Evolutionary conservation across 2,888 invertebrate species (phyloP).

Genomic region (Drosophila birchii): DNA sequence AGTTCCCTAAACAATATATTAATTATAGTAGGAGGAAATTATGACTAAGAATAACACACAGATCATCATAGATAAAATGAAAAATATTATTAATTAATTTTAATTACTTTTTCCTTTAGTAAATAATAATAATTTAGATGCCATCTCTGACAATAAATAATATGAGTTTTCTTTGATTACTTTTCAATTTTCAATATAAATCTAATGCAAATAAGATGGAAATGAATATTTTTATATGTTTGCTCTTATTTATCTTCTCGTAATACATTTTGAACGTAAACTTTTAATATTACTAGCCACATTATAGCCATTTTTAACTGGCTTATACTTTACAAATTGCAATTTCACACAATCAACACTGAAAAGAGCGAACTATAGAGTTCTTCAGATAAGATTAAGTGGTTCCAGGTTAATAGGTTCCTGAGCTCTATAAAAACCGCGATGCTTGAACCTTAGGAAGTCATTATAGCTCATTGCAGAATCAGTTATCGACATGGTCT

Average conservation of each 20-base stretch:
- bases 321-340: neutral
- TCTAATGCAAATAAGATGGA: no score
- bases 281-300: neutral
- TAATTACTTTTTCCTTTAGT: neutral
- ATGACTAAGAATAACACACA: no score
- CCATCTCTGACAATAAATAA: neutral
- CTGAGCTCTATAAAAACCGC: slow-evolving; percentile 17
- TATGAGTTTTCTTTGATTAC: neutral
- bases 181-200: neutral
- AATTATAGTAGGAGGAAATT: no score
- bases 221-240: neutral
- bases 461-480: slow-evolving; percentile 1
- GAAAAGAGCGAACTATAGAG: slow-evolving; percentile 2
- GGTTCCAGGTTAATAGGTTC: neutral
- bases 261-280: neutral
- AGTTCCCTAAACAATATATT: no score
- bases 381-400: slow-evolving; percentile 24
- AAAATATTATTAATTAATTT: no score
- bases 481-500: slow-evolving; percentile 14
- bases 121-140: neutral
- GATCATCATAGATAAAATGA: no score
- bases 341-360: neutral
- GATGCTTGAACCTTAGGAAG: neutral
- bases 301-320: neutral
- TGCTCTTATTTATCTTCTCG: fast-evolving